Base-by-base conservation (phyloP, 35 echinoderm and acorn worm genomes). In the Ophiothrix spiculata region DNA sequence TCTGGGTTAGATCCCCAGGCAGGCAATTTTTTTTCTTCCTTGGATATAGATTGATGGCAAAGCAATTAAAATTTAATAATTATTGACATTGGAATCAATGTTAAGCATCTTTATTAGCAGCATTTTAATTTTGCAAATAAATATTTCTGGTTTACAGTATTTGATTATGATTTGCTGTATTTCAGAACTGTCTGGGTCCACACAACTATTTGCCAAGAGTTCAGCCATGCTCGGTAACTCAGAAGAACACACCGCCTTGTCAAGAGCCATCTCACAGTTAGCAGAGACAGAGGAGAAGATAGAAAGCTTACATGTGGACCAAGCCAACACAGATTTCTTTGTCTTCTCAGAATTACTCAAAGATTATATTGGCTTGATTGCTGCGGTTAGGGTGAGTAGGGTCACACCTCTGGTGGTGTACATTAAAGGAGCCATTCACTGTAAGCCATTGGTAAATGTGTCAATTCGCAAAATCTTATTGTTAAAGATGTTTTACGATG, bases 341-440 rank as follows among this genome's bases (percentile, higher is more conserved):
- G 90, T 99, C 38, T 81, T 99, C 82, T 91, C 96, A 69, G 96
- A 99, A 87, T 80, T 99, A 38, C 85, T 99, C 39, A 99, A 99
- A 77, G 96, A 99, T 79, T 99, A 99, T 83, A 90, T 99, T 87
- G 96, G 96, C 31, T 92, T 99, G 25, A 88, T 99, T 82, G 92
- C 88, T 60, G 80, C 96, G 29, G 92, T 99, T 29, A 94, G 92
- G 83, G 96, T 99, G 38, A 98, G 92, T n/a, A n/a, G n/a, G n/a
- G n/a, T n/a, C n/a, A n/a, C n/a, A n/a, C n/a, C n/a, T n/a, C n/a
- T n/a, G n/a, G n/a, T n/a, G n/a, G n/a, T n/a, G n/a, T n/a, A n/a
- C n/a, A n/a, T n/a, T n/a, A n/a, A n/a, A n/a, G n/a, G n/a, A n/a
- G n/a, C n/a, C n/a, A n/a, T n/a, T n/a, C n/a, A n/a, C n/a, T n/a